Evolutionary conservation across 2,113 vertebrate genomes (phyloP).

Genomic region (Anseranas semipalmata): DNA sequence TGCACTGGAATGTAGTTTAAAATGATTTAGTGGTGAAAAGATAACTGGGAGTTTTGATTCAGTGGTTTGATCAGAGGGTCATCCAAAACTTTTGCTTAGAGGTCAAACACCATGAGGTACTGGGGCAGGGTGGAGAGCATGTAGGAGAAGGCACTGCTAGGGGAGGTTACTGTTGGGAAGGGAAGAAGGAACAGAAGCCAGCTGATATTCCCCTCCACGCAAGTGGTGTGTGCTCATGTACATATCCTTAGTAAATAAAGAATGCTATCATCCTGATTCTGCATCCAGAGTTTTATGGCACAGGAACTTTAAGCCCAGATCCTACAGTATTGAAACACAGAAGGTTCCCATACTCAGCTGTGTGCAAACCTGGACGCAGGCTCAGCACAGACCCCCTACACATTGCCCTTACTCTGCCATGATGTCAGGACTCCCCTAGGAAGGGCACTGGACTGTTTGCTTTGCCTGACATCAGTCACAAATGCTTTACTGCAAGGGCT

Average conservation of each 20-base stretch:
- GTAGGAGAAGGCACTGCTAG: background rate
- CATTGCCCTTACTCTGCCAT: background rate
- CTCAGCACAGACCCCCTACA: background rate
- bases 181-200: background rate
- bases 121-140: background rate
- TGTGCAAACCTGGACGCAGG: background rate
- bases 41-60: background rate
- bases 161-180: background rate
- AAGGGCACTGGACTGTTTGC: background rate
- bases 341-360: background rate
- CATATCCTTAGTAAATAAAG: background rate
- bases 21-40: background rate
- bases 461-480: background rate
- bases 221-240: background rate
- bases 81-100: background rate
- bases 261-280: background rate
- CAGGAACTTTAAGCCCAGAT: background rate
- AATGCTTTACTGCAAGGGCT: background rate
- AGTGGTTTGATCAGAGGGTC: background rate
- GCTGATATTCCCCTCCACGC: background rate
- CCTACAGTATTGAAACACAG: background rate
- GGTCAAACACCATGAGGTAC: background rate
- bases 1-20: background rate
- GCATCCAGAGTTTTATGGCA: background rate
- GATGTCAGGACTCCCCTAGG: background rate